Evolutionary conservation across 2,888 invertebrate species (phyloP).

Genomic region (Drosophila yooni): DNA sequence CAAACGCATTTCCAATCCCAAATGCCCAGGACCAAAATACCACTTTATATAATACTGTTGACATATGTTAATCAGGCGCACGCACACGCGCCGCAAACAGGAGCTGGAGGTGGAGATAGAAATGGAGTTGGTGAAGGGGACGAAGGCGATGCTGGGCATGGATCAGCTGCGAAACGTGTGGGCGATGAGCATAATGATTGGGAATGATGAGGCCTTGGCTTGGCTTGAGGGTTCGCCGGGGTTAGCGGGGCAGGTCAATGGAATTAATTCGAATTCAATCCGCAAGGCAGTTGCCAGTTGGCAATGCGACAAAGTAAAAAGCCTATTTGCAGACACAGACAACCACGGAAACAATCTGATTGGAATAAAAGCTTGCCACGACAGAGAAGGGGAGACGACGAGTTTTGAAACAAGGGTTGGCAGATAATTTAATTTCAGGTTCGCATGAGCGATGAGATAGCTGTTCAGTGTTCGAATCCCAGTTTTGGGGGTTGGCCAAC

Average conservation of each 20-base stretch:
- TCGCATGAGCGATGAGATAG: slow-evolving; percentile 80
- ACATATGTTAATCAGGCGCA: slow-evolving; percentile 85
- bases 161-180: slow-evolving; percentile 64
- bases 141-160: slow-evolving; percentile 32
- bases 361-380: slow-evolving; percentile 75
- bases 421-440: slow-evolving; percentile 85
- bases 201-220: slow-evolving; percentile 49
- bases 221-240: slow-evolving; percentile 4
- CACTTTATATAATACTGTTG: slow-evolving; percentile 83
- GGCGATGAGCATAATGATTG: slow-evolving; percentile 52
- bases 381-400: slow-evolving; percentile 14
- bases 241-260: slow-evolving; percentile 79
- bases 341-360: slow-evolving; percentile 84
- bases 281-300: slow-evolving; percentile 53
- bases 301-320: slow-evolving; percentile 74
- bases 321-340: slow-evolving; percentile 75
- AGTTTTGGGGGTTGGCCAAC: slow-evolving; percentile 26
- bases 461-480: slow-evolving; percentile 14
- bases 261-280: slow-evolving; percentile 84
- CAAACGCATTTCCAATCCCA: slow-evolving; percentile 35
- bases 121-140: slow-evolving; percentile 24
- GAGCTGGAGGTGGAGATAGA: slow-evolving; percentile 19
- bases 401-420: slow-evolving; percentile 81
- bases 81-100: slow-evolving; percentile 74
- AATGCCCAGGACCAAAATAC: slow-evolving; percentile 68